phyloP scores from a whole-genome alignment of 2,797 vertebrate genomes.

The Thaleichthys pacificus region DNA sequence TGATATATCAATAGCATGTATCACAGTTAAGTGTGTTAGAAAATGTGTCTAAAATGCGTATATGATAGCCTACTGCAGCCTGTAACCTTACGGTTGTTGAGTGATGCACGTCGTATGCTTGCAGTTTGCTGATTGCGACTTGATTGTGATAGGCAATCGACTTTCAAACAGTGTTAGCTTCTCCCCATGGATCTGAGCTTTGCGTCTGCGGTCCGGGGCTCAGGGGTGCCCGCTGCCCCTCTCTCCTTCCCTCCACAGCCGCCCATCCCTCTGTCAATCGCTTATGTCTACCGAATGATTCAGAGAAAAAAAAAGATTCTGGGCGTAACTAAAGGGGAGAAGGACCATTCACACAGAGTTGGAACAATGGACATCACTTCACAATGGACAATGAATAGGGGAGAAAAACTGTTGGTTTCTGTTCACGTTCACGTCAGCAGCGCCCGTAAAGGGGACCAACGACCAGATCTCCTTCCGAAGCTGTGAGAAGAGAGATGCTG shows the following conservation, averaged over 20 bases:
- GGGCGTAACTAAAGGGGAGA: slow-evolving; percentile 36
- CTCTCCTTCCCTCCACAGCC: background rate
- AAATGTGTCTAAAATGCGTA: background rate
- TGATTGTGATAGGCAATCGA: slow-evolving; percentile 19
- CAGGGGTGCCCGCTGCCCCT: slow-evolving; percentile 8
- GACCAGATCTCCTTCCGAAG: slow-evolving; percentile 58
- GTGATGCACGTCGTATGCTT: slow-evolving; percentile 9
- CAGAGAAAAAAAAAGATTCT: slow-evolving; percentile 16
- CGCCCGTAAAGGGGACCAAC: slow-evolving; percentile 42
- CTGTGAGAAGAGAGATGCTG: slow-evolving; percentile 48
- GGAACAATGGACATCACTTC: slow-evolving; percentile 69
- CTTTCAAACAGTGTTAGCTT: background rate
- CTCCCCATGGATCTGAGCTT: slow-evolving; percentile 11
- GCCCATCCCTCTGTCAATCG: slow-evolving; percentile 27
- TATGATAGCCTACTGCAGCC: background rate
- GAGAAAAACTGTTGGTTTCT: slow-evolving; percentile 67
- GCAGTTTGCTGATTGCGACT: background rate
- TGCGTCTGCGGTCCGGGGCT: slow-evolving; percentile 13
- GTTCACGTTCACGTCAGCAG: slow-evolving; percentile 64
- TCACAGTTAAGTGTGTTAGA: background rate
- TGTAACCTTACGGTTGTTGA: background rate
- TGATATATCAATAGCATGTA: background rate
- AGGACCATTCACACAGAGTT: slow-evolving; percentile 52
- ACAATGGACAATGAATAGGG: slow-evolving; percentile 62
- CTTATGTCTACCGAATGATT: slow-evolving; percentile 44